Percentiles rank a stretch among this genome's conserved stretches.
phyloP scores from a whole-genome alignment of 2,113 vertebrate species.

The Gymnogyps californianus region DNA sequence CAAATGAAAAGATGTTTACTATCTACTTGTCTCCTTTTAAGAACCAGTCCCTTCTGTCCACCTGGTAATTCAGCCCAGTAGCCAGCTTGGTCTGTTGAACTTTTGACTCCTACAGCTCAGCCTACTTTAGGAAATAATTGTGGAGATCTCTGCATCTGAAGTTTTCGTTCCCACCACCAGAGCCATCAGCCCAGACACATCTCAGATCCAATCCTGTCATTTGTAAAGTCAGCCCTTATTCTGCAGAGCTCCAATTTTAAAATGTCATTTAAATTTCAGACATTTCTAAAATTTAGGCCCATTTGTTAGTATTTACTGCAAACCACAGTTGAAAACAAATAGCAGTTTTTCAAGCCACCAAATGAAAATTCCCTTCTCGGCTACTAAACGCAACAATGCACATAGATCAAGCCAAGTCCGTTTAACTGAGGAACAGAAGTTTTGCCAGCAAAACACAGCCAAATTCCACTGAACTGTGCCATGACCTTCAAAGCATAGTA shows the following conservation, averaged over 20 bases:
- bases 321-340: not conserved
- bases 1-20: not conserved
- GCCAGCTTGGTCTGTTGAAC: not conserved
- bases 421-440: not conserved
- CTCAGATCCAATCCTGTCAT: not conserved
- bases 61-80: not conserved
- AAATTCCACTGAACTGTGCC: not conserved
- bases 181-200: not conserved
- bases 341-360: not conserved
- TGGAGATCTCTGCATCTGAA: not conserved
- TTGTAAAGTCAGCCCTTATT: not conserved
- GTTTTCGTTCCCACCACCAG: not conserved
- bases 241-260: not conserved
- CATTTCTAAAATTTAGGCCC: not conserved
- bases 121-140: not conserved
- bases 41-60: not conserved
- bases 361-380: not conserved
- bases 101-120: not conserved
- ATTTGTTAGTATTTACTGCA: slow-evolving; percentile 16
- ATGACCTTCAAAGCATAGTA: not conserved
- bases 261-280: not conserved
- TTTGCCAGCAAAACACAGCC: not conserved
- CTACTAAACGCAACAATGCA: not conserved
- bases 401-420: not conserved
- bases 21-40: not conserved